These are phyloP conservation scores for Drosophila ironensis DNA, from an alignment of 1,140 invertebrate species.

Conservation along the genomic window DNA sequence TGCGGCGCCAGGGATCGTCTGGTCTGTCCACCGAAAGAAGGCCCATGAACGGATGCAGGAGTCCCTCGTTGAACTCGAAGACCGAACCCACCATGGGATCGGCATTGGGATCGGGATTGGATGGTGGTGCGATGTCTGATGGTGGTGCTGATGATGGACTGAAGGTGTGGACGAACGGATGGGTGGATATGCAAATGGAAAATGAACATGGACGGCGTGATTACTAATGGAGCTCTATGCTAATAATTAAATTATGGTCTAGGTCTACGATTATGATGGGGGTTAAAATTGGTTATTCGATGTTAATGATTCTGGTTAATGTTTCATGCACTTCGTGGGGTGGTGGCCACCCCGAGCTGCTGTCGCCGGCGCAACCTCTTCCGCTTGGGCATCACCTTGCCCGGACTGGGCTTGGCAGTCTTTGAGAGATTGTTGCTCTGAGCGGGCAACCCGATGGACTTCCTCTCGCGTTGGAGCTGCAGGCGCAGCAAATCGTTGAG, in stretches of 20 bases:
- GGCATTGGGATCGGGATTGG: conserved; percentile 1
- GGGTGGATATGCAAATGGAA: conserved; percentile 30
- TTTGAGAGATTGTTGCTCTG: conserved; percentile 1
- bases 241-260: not conserved
- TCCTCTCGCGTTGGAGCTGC: conserved; percentile 39
- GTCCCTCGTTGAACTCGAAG: conserved; percentile 26
- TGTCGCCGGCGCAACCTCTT: conserved; percentile 3
- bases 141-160: conserved; percentile 65
- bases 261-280: conserved; percentile 15
- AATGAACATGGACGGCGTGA: conserved; percentile 17
- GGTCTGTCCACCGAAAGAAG: conserved; percentile 44
- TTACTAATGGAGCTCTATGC: conserved; percentile 13
- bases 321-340: not conserved
- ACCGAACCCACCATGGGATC: conserved; percentile 38
- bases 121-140: conserved; percentile 40
- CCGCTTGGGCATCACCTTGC: not conserved
- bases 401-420: not conserved
- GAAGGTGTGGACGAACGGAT: conserved; percentile 30
- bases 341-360: not conserved
- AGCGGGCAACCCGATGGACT: not conserved
- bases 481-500: conserved; percentile 51
- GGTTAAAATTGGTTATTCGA: conserved; percentile 2
- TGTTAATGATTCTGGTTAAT: not conserved
- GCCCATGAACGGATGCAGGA: conserved; percentile 74
- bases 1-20: conserved; percentile 67